Evolutionary conservation across 2,113 vertebrate species (phyloP).

Genomic region (Nansenia antarctica): DNA sequence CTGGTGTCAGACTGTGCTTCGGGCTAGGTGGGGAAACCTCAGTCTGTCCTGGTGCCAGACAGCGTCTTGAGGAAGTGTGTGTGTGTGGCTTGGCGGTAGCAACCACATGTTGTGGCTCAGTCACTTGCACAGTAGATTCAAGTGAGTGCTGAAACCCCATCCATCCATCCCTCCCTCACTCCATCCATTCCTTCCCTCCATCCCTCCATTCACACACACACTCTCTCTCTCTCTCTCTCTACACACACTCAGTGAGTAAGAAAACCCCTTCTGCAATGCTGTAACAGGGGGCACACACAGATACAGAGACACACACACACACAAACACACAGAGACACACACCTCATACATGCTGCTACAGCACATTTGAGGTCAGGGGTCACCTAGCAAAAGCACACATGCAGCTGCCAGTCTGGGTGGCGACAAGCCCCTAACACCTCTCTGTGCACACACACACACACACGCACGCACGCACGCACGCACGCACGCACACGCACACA

Average conservation of each 20-base stretch:
- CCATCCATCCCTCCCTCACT: not conserved
- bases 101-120: not conserved
- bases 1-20: too few species aligned
- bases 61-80: not conserved
- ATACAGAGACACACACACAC: too few species aligned
- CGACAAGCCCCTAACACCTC: slow-evolving; percentile 12
- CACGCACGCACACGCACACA: not conserved
- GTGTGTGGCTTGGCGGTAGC: not conserved
- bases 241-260: not conserved
- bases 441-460: not conserved
- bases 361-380: slow-evolving; percentile 54
- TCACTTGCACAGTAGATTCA: not conserved
- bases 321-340: too few species aligned
- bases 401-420: slow-evolving; percentile 54
- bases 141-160: not conserved
- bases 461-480: not conserved
- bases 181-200: not conserved
- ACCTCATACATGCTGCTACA: slow-evolving; percentile 22
- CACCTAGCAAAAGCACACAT: slow-evolving; percentile 41
- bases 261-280: too few species aligned
- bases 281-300: too few species aligned
- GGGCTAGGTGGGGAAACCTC: too few species aligned
- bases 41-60: not conserved
- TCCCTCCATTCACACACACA: not conserved
- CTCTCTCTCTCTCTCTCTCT: slow-evolving; percentile 9